Percentiles rank a stretch among this genome's conserved stretches.
Conservation (phyloP, 64 coral and sea anemone genomes). For the Catalaphyllia jardinei region DNA sequence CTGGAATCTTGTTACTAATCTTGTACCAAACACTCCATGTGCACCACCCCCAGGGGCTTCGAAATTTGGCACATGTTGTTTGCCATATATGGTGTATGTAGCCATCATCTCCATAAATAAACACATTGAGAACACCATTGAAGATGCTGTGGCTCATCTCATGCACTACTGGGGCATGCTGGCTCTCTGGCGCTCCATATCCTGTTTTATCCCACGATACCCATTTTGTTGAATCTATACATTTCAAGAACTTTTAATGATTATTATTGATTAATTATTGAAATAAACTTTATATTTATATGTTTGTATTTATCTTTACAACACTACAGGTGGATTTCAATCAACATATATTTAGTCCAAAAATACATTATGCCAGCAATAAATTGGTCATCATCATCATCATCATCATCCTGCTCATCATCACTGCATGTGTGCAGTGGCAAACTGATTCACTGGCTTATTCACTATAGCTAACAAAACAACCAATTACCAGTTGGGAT, state of each 20-base stretch:
- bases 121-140: conserved; percentile 86
- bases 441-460: too few species aligned
- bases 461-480: too few species aligned
- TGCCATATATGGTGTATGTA: conserved; percentile 91
- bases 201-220: conserved; percentile 91
- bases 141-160: conserved; percentile 72
- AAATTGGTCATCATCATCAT: too few species aligned
- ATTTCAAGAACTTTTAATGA: background rate
- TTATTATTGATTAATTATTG: too few species aligned
- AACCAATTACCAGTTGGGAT: too few species aligned
- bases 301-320: too few species aligned
- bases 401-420: too few species aligned
- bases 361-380: too few species aligned
- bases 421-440: too few species aligned
- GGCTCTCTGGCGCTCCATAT: conserved; percentile 67
- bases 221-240: conserved; percentile 75
- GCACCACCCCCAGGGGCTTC: conserved; percentile 94
- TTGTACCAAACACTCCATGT: conserved; percentile 90
- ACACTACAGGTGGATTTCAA: too few species aligned
- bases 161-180: conserved; percentile 85
- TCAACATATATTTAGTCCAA: too few species aligned
- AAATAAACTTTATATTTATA: too few species aligned
- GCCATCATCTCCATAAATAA: conserved; percentile 79
- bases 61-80: conserved; percentile 94
- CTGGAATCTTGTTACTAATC: conserved; percentile 69